phyloP scores from a whole-genome alignment of 2,113 vertebrate genomes.

The Xiphophorus couchianus region DNA sequence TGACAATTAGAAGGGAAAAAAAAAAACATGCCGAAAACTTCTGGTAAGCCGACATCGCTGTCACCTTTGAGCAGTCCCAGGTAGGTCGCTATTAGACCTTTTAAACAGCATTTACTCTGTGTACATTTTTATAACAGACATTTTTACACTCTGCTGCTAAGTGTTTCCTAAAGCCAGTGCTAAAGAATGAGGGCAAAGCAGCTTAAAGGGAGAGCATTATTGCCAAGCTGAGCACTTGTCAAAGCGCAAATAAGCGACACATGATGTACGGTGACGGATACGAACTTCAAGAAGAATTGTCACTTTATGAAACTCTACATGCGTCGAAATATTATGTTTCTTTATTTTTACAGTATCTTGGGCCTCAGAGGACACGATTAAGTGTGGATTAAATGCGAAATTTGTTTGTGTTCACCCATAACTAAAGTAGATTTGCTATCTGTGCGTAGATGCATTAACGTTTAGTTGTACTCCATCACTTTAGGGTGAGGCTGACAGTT shows the following conservation, averaged over 20 bases:
- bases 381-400: slow-evolving; percentile 43
- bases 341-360: neutral
- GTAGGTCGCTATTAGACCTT: slow-evolving; percentile 42
- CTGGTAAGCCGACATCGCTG: slow-evolving; percentile 7
- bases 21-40: slow-evolving; percentile 59
- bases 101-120: neutral
- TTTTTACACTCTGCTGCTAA: slow-evolving; percentile 21
- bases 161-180: slow-evolving; percentile 55
- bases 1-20: slow-evolving; percentile 40
- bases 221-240: slow-evolving; percentile 44
- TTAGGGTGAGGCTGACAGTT: slow-evolving; percentile 17
- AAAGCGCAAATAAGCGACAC: slow-evolving; percentile 19
- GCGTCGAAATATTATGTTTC: neutral
- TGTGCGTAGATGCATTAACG: neutral
- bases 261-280: neutral
- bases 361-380: slow-evolving; percentile 28
- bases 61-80: slow-evolving; percentile 22
- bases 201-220: slow-evolving; percentile 75
- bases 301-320: neutral
- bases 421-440: slow-evolving; percentile 9
- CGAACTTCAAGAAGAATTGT: neutral
- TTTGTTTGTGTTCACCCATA: slow-evolving; percentile 10
- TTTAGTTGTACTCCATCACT: slow-evolving; percentile 19
- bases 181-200: slow-evolving; percentile 77
- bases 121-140: slow-evolving; percentile 24